phyloP scores from a whole-genome alignment of 2,113 vertebrate species.

The Psittacus erithacus region DNA sequence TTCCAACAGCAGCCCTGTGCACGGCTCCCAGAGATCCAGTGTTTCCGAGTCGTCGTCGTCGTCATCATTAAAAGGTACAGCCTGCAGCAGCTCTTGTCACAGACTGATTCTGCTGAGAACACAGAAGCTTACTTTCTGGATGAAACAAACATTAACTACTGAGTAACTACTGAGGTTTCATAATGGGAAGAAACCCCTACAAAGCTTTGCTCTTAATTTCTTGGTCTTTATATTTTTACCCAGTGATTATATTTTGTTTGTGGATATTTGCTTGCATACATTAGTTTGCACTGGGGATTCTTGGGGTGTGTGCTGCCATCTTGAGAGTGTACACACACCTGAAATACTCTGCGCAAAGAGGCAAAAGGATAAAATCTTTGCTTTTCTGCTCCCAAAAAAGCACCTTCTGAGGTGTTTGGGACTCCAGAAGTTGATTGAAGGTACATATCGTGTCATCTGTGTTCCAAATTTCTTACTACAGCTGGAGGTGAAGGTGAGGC shows the following conservation, averaged over 20 bases:
- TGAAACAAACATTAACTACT: too few relatives aligned
- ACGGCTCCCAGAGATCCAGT: slow-evolving; percentile 68
- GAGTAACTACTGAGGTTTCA: not conserved
- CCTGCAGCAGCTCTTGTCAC: not conserved
- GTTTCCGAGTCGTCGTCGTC: slow-evolving; percentile 54
- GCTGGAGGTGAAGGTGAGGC: not conserved
- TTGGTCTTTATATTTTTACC: not conserved
- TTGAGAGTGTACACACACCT: not conserved
- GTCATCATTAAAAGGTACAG: slow-evolving; percentile 67
- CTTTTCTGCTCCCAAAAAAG: not conserved
- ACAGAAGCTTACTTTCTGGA: not conserved
- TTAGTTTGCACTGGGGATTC: not conserved
- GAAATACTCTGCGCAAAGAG: not conserved
- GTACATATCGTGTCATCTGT: not conserved
- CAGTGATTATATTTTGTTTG: not conserved
- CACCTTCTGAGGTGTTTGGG: not conserved
- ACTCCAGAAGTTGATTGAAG: not conserved
- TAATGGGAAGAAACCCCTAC: not conserved
- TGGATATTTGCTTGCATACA: not conserved
- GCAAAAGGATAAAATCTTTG: not conserved
- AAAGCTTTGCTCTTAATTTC: not conserved
- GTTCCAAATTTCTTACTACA: not conserved
- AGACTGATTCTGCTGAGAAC: not conserved
- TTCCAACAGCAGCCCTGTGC: slow-evolving; percentile 77
- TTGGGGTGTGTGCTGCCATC: not conserved